Conservation (phyloP, 2,797 vertebrate species). For the Pterois miles region DNA sequence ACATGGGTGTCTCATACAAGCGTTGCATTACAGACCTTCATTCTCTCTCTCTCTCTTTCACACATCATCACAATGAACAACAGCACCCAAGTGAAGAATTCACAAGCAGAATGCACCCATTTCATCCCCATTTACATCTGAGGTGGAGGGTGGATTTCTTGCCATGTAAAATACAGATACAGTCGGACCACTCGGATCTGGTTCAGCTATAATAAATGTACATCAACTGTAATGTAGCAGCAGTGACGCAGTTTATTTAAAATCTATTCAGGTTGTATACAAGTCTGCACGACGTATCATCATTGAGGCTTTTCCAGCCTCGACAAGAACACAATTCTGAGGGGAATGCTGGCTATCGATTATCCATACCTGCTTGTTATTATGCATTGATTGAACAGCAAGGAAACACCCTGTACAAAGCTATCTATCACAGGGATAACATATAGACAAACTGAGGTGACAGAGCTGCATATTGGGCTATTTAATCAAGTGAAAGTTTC, state of each 20-base stretch:
- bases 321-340: not conserved
- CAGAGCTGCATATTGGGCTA: not conserved
- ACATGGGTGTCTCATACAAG: conserved; percentile 30
- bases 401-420: conserved; percentile 20
- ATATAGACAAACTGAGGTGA: not conserved
- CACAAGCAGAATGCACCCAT: conserved; percentile 23
- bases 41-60: not conserved
- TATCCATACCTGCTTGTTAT: conserved; percentile 22
- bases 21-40: not conserved
- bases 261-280: conserved; percentile 1
- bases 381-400: conserved; percentile 2
- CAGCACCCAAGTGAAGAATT: conserved; percentile 23
- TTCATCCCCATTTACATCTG: conserved; percentile 47
- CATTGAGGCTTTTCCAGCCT: not conserved
- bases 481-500: not conserved
- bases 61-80: conserved; percentile 2
- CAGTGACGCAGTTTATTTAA: conserved; percentile 19
- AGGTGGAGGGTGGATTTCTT: conserved; percentile 33
- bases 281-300: not conserved
- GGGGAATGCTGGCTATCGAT: not conserved
- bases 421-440: not conserved
- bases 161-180: not conserved
- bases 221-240: not conserved
- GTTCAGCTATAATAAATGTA: not conserved
- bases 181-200: not conserved